Conservation (phyloP, 2,888 invertebrate species). For the Chalcis sispes region DNA sequence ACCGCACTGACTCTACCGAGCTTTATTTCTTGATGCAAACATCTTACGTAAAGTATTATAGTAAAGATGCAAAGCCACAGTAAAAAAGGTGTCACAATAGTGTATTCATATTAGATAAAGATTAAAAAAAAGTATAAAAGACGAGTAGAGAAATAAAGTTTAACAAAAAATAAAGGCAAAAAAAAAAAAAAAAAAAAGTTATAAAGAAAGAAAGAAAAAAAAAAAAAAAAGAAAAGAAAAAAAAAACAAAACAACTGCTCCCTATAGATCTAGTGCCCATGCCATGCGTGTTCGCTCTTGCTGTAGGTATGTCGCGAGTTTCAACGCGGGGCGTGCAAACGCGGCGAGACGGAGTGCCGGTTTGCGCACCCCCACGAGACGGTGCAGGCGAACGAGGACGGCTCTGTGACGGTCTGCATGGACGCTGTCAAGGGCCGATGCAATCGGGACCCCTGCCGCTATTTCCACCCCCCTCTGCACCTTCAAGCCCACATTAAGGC, state of each 20-base stretch:
- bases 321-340: conserved; percentile 99
- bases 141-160: conserved; percentile 9
- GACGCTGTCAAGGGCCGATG: conserved; percentile 99
- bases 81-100: no score
- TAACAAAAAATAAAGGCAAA: conserved; percentile 23
- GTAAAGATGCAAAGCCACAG: no score
- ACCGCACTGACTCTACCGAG: conserved; percentile 30
- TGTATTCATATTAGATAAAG: no score
- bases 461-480: conserved; percentile 99
- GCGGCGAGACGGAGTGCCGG: conserved; percentile 98
- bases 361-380: conserved; percentile 99
- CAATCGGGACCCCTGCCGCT: conserved; percentile 99
- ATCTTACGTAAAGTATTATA: conserved; percentile 28
- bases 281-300: conserved; percentile 77
- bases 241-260: conserved; percentile 56
- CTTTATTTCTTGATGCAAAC: conserved; percentile 42
- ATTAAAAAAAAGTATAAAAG: no score
- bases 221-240: conserved; percentile 24
- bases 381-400: conserved; percentile 97
- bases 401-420: conserved; percentile 99
- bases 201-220: conserved; percentile 12
- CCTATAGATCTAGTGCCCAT: conserved; percentile 76
- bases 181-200: conserved; percentile 23
- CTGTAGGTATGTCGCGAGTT: conserved; percentile 98
- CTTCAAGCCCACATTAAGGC: conserved; percentile 99